Conservation (phyloP, 2,888 invertebrate species). For the Scelioninae gen. 1 region DNA sequence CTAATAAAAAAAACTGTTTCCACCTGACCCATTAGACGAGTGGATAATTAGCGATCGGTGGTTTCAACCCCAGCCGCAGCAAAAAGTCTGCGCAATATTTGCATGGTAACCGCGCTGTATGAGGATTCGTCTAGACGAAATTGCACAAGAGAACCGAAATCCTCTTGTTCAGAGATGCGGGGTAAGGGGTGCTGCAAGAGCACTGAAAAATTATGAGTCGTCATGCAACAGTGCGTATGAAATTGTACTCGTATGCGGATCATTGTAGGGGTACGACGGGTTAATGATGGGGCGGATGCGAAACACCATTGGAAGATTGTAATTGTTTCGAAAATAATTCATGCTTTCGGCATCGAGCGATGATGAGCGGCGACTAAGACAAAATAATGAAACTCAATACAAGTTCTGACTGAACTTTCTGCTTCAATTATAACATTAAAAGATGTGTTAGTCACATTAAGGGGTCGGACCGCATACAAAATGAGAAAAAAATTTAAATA, state of each 20-base stretch:
- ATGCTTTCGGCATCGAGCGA: slow-evolving; percentile 43
- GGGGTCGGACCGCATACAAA: too few species aligned
- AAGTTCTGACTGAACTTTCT: too few species aligned
- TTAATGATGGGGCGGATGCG: slow-evolving; percentile 48
- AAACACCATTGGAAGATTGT: slow-evolving; percentile 40
- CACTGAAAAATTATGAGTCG: slow-evolving; percentile 60
- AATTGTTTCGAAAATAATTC: slow-evolving; percentile 57
- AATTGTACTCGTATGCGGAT: slow-evolving; percentile 41
- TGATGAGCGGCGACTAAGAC: slow-evolving; percentile 9
- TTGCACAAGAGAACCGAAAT: slow-evolving; percentile 63
- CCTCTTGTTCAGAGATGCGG: slow-evolving; percentile 50
- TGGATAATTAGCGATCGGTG: slow-evolving; percentile 43
- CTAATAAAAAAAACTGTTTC: slow-evolving; percentile 34
- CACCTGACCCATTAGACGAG: slow-evolving; percentile 38
- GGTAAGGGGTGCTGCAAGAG: slow-evolving; percentile 28
- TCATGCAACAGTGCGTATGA: slow-evolving; percentile 56
- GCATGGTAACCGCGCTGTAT: slow-evolving; percentile 47
- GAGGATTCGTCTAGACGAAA: slow-evolving; percentile 66
- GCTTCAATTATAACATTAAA: too few species aligned
- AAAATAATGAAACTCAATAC: slow-evolving; percentile 33
- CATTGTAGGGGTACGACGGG: slow-evolving; percentile 40
- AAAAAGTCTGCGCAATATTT: slow-evolving; percentile 47
- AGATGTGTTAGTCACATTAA: too few species aligned
- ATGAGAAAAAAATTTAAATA: too few species aligned
- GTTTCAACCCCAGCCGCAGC: not conserved